Base-by-base conservation (phyloP, 2,888 invertebrate species). In the Agelastica alni region DNA sequence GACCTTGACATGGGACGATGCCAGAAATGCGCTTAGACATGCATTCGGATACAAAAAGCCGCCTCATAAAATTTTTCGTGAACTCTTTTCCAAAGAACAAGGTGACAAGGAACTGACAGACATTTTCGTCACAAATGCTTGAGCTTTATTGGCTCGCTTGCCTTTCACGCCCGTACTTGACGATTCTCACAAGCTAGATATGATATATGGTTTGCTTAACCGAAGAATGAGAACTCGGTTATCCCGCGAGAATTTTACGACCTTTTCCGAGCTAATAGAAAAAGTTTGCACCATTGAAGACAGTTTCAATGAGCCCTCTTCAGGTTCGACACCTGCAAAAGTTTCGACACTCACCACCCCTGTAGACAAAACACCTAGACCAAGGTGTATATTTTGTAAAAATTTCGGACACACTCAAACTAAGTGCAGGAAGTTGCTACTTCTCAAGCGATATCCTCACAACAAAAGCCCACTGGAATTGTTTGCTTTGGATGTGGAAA, bases 41-140 rank as follows among this genome's bases (percentile, higher is more conserved):
- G 54, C 51, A 30, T 63, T 57, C 46, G 59, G 62, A n/a, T 17
- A 28, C 20, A 30, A 53, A 12, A 47, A 47, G 14, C 26, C 47
- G 13, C 22, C 36, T 13, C 47, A 36, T n/a, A 47, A 47, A 36
- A 47, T 47, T 18, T 47, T 47, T 28, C 18, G 20, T 18, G 47
- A 47, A 37, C 10, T 47, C n/a, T 47, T 47, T 26, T 47, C 47
- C 20, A 47, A 17, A 20, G 30, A 45, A 32, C 45, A 39, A 20
- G 31, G 12, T 10, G 12, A 31, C 13, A 3, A 5, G 4, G 31
- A 31, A 6, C 51, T 32, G 6, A 51, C 42, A 10, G 51, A 51
- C 43, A 10, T 51, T 14, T 51, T 42, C 16, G 42, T 32, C 7
- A 49, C 41, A 17, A 41, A 49, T 4, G 41, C 31, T 20, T 41